Evolutionary conservation across 2,888 invertebrate species (phyloP).

Genomic region (Zhengitettix transpicula): DNA sequence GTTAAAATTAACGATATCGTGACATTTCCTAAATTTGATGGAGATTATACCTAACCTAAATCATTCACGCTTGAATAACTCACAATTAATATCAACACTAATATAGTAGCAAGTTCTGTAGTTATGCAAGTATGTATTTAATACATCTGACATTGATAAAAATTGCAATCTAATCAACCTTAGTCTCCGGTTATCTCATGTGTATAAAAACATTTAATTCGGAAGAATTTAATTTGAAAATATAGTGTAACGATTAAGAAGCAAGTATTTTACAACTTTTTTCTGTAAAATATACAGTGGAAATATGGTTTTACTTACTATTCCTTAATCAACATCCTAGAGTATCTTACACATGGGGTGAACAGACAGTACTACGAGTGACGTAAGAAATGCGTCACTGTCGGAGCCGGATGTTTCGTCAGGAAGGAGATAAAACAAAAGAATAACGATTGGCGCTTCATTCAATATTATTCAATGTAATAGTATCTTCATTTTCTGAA

Average conservation of each 20-base stretch:
- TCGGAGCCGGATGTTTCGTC: neutral
- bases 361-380: slow-evolving; percentile 8
- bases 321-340: slow-evolving; percentile 52
- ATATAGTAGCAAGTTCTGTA: no score
- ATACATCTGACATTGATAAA: neutral
- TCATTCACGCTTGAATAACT: no score
- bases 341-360: slow-evolving; percentile 20
- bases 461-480: no score
- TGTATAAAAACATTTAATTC: neutral
- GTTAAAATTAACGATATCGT: no score
- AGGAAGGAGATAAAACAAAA: neutral
- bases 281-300: neutral
- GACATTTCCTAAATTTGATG: no score
- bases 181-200: neutral
- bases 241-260: neutral
- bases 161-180: slow-evolving; percentile 1
- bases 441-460: neutral
- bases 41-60: no score
- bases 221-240: no score
- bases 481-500: no score
- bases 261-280: neutral
- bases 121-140: no score
- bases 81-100: no score
- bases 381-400: slow-evolving; percentile 2
- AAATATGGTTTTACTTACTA: slow-evolving; percentile 36